Base-by-base conservation (phyloP, 2,797 vertebrate genomes). In the Hoplostethus mediterraneus region DNA sequence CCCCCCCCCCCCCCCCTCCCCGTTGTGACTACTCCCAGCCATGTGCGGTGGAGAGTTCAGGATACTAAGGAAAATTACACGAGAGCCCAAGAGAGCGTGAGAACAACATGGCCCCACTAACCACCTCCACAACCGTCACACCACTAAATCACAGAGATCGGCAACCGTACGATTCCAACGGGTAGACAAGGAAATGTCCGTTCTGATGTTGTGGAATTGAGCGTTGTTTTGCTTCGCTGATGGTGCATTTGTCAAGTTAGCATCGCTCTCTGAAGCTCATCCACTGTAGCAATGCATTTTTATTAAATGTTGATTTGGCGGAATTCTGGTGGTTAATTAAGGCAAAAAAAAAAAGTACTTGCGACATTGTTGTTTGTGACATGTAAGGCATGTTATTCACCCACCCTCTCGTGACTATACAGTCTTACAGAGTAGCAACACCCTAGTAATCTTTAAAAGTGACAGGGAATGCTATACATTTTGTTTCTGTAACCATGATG, bases 101-200 rank as follows among this genome's bases (percentile, higher is more conserved):
- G 79, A 90, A 52, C 44, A 10, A 28, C 70, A 44, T 67, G 48
- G 60, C 40, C 64, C 61, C 25, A 21, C 13, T 0, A 17, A 71
- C 79, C 76, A 88, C 71, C 11, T 76, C 58, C 69, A 73, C 73
- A 64, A 3, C 56, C 56, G 28, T 66, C 5, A 12, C 17, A 60
- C 67, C 71, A 30, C 84, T 47, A 61, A 73, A 47, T 90, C 80
- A 90, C 69, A 89, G 83, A 84, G 11, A 73, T 67, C 31, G 33
- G 7, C 10, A 16, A 61, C 72, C 7, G 38, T 1, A 40, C 38
- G 65, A 58, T 71, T 56, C 0, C 44, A 45, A 52, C 2, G 0
- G n/a, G 53, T 5, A 25, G 10, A 62, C 62, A 21, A 51, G 61
- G 61, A 79, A 84, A 76, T 42, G 13, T 66, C 12, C 36, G 38